Evolutionary conservation across 2,888 invertebrate genomes (phyloP).

Genomic region (Drosophila birchii): DNA sequence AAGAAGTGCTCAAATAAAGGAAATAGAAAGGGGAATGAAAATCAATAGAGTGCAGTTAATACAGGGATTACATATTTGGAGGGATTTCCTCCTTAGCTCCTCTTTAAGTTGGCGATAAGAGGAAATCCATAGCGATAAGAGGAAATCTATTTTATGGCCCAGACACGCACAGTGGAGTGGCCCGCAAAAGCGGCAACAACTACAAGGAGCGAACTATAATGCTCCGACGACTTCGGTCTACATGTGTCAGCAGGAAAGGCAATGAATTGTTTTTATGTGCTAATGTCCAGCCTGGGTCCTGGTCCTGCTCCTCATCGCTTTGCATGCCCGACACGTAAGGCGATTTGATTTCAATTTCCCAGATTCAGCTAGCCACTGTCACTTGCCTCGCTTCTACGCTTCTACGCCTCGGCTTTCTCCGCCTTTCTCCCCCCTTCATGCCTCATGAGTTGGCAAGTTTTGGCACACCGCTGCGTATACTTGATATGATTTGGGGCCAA

Average conservation of each 20-base stretch:
- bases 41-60: slow-evolving; percentile 41
- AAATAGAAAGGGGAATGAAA: slow-evolving; percentile 23
- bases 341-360: slow-evolving; percentile 83
- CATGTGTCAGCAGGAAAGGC: slow-evolving; percentile 73
- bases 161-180: slow-evolving; percentile 37
- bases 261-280: slow-evolving; percentile 81
- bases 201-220: slow-evolving; percentile 15
- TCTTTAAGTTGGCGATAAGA: slow-evolving; percentile 17
- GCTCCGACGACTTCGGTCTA: slow-evolving; percentile 25
- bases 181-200: slow-evolving; percentile 18
- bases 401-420: slow-evolving; percentile 39
- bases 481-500: slow-evolving; percentile 20
- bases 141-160: slow-evolving; percentile 53
- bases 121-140: slow-evolving; percentile 17
- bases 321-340: slow-evolving; percentile 80
- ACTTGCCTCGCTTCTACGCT: slow-evolving; percentile 59
- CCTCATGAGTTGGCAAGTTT: slow-evolving; percentile 58
- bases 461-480: slow-evolving; percentile 47
- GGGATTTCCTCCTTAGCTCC: not conserved
- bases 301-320: slow-evolving; percentile 33
- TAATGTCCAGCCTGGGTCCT: slow-evolving; percentile 55
- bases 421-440: not conserved
- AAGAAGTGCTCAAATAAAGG: slow-evolving; percentile 28
- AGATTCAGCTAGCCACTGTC: slow-evolving; percentile 57
- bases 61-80: slow-evolving; percentile 32